Evolutionary conservation across 1,140 invertebrate genomes (phyloP).

Genomic region (Heliconius melpomene): DNA sequence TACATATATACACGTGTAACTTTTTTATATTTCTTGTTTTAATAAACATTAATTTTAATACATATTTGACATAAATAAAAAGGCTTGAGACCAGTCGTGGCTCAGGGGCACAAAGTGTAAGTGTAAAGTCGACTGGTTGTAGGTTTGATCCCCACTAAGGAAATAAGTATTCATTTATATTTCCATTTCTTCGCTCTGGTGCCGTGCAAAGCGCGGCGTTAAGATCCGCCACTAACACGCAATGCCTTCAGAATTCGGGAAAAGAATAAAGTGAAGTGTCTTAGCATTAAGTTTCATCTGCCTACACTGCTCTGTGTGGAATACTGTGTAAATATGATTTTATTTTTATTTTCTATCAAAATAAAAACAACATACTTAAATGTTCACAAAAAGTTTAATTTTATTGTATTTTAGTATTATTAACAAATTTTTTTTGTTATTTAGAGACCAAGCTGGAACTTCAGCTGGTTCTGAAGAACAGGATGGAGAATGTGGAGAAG

Average conservation of each 20-base stretch:
- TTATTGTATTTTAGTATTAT: not conserved
- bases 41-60: not conserved
- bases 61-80: no score
- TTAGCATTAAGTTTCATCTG: not conserved
- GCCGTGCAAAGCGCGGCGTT: no score
- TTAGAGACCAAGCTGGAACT: constrained; percentile 58
- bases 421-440: constrained; percentile 2
- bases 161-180: no score
- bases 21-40: not conserved
- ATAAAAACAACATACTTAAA: not conserved
- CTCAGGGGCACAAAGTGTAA: no score
- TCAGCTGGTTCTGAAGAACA: constrained; percentile 52
- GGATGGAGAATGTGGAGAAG: constrained; percentile 56
- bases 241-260: no score
- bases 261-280: no score
- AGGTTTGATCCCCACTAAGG: no score
- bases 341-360: not conserved
- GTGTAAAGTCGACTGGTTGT: no score
- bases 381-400: not conserved
- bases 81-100: no score
- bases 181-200: no score
- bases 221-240: no score
- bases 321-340: no score
- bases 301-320: not conserved
- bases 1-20: not conserved